Evolutionary conservation across 1,140 invertebrate species (phyloP), one percentile per base, ranked within the genome.

Genomic region (Halictus rubicundus): DNA sequence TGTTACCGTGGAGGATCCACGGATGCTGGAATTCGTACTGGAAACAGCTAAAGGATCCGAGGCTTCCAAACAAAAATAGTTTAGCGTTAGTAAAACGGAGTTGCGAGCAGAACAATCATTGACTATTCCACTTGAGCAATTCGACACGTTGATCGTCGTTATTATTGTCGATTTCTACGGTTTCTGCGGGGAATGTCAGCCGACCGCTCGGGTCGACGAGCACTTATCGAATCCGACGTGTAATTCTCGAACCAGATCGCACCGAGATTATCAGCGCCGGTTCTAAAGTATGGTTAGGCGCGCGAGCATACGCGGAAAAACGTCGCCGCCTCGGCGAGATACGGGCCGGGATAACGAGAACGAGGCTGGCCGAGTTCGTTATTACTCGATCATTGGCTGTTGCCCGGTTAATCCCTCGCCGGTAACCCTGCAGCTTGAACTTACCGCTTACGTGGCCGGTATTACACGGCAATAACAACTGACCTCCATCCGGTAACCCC

Each of bases 341-440:
- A 68, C n/a, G n/a, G n/a, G 68, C 9, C 16, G n/a, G 81, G 73
- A 82, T 64, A 79, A 70, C n/a, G 64, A 73, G 76, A 68, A 73
- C 42, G 14, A 32, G 52, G 32, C 57, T 2, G 39, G n/a, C n/a
- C 32, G 27, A 63, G 64, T 76, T 87, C 63, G 80, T 87, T 87
- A 86, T 84, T 86, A 65, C 75, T 27, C 78, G 84, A 88, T 88
- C 81, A 88, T 88, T 84, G 82, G 82, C 70, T 76, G 85, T 83
- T 88, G 82, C 74, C 27, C 54, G 74, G 32, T 68, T 83, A 82
- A 87, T 86, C 80, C 65, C 25, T n/a, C 21, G n/a, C 12, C 23
- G 74, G 71, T 82, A 76, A 82, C 75, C 69, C 74, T 54, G 72
- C 42, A 63, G 42, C 72, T 83, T 80, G 80, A 75, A 78, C 73